Evolutionary conservation across 2,888 invertebrate species (phyloP).

Genomic region (Limenitis camilla): DNA sequence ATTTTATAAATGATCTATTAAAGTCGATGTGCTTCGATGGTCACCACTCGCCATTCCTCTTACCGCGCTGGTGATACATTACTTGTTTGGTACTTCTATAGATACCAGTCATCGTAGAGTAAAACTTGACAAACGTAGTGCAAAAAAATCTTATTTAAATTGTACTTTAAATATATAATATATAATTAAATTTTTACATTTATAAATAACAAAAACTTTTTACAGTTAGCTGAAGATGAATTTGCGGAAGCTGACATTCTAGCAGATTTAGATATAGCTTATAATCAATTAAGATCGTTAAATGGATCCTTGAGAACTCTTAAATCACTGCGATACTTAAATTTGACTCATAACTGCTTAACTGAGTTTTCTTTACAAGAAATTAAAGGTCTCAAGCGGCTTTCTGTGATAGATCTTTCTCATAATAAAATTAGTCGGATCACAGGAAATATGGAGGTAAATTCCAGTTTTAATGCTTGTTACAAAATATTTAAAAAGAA

Average conservation of each 20-base stretch:
- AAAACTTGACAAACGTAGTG: too few relatives aligned
- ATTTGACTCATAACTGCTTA: constrained; percentile 84
- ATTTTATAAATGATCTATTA: too few relatives aligned
- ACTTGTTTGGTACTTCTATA: too few relatives aligned
- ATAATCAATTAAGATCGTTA: constrained; percentile 81
- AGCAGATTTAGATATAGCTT: constrained; percentile 81
- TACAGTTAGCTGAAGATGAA: constrained; percentile 82
- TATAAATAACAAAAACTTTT: neutral
- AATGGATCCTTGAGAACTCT: constrained; percentile 83
- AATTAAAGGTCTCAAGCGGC: constrained; percentile 80
- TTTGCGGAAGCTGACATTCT: constrained; percentile 81
- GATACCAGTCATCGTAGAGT: too few relatives aligned
- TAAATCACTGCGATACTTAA: constrained; percentile 78
- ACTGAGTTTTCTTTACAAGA: constrained; percentile 87
- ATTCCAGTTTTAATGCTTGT: neutral
- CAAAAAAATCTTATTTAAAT: too few relatives aligned
- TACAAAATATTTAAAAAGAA: neutral
- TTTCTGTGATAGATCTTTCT: constrained; percentile 84
- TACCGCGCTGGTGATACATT: too few relatives aligned
- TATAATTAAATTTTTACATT: neutral
- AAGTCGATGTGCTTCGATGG: too few relatives aligned
- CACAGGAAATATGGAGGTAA: constrained; percentile 57
- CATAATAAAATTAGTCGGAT: constrained; percentile 81
- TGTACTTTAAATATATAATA: too few relatives aligned
- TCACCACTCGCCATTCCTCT: too few relatives aligned